Percentiles rank a stretch among this genome's conserved stretches.
Conservation (phyloP, 2,797 vertebrate genomes). For the Taenioides sp. region DNA sequence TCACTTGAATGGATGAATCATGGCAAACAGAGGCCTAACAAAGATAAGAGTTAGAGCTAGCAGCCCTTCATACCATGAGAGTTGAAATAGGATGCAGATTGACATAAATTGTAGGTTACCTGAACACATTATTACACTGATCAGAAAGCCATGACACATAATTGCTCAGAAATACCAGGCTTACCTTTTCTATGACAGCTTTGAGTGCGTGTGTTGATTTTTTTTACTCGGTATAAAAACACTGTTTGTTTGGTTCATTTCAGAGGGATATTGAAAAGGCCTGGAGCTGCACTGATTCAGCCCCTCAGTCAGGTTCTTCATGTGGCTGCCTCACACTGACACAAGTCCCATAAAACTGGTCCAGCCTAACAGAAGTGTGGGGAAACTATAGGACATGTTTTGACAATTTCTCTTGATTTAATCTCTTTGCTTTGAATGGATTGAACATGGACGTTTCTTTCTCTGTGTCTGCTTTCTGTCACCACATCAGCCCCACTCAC, state of each 20-base stretch:
- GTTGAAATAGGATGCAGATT: constrained; percentile 31
- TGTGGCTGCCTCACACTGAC: constrained; percentile 35
- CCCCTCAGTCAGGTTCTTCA: constrained; percentile 43
- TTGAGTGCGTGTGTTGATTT: constrained; percentile 49
- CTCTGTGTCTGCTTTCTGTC: constrained; percentile 31
- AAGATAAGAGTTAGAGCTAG: constrained; percentile 42
- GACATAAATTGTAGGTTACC: constrained; percentile 33
- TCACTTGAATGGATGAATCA: background rate
- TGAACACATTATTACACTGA: constrained; percentile 30
- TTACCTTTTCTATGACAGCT: constrained; percentile 28
- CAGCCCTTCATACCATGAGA: constrained; percentile 14
- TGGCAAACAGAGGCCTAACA: background rate
- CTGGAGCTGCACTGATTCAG: constrained; percentile 45
- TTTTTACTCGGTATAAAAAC: constrained; percentile 50
- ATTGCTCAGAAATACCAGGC: constrained; percentile 4
- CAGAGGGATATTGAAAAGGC: constrained; percentile 50
- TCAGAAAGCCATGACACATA: constrained; percentile 38
- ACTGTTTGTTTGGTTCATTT: constrained; percentile 37
- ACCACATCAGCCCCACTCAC: constrained; percentile 32
- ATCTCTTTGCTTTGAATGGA: constrained; percentile 9
- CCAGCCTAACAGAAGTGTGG: constrained; percentile 25
- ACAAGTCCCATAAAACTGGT: constrained; percentile 18
- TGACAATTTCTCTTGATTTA: constrained; percentile 11
- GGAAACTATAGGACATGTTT: constrained; percentile 15
- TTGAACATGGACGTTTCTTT: constrained; percentile 12